Conservation (phyloP, 2,888 invertebrate species). For the Drosophila anomalipes region DNA sequence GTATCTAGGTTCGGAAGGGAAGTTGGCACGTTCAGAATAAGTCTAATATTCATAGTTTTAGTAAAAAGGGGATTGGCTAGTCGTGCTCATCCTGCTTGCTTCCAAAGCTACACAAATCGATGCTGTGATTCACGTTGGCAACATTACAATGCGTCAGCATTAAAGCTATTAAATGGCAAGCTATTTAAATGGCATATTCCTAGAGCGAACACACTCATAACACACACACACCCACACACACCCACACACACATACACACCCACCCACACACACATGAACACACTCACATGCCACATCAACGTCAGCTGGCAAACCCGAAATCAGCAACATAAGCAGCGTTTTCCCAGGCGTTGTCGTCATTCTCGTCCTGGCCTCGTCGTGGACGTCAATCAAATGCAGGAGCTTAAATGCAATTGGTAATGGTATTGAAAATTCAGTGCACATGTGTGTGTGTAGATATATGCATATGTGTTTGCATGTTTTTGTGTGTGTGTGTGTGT, state of each 20-base stretch:
- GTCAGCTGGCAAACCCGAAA: conserved; percentile 52
- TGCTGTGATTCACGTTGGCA: conserved; percentile 31
- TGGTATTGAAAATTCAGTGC: conserved; percentile 41
- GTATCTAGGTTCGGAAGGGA: not conserved
- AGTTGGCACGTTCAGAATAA: not conserved
- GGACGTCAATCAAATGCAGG: conserved; percentile 63
- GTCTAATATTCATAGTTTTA: not conserved
- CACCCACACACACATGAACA: not conserved
- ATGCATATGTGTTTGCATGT: not conserved
- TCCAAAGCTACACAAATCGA: conserved; percentile 2
- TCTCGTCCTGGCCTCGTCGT: conserved; percentile 23
- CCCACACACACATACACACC: not conserved
- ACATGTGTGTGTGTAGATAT: not conserved
- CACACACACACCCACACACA: conserved; percentile 1
- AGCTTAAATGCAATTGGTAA: conserved; percentile 57
- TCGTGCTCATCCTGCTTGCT: not conserved
- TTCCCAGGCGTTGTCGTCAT: conserved; percentile 29
- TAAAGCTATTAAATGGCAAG: conserved; percentile 7
- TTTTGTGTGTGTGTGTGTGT: not conserved
- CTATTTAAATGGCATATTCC: conserved; percentile 49
- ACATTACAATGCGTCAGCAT: conserved; percentile 34
- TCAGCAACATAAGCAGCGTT: conserved; percentile 42
- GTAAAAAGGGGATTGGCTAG: not conserved
- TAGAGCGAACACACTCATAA: conserved; percentile 11
- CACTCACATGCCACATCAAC: conserved; percentile 45